Evolutionary conservation across 1,140 invertebrate genomes (phyloP).

Genomic region (Heterodera carotae): DNA sequence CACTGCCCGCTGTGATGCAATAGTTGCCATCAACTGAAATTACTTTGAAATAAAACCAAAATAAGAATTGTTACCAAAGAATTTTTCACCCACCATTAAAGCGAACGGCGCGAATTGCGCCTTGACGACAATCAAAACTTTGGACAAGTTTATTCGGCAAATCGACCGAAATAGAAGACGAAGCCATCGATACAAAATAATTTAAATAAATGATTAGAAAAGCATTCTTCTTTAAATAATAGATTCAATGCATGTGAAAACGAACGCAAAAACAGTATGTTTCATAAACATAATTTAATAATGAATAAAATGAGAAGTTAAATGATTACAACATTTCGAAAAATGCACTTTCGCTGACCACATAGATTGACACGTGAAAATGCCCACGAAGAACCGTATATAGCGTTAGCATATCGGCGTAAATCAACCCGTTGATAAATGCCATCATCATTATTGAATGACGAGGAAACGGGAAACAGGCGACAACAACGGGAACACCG

Average conservation of each 20-base stretch:
- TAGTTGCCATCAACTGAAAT: constrained; percentile 54
- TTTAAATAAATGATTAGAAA: not conserved
- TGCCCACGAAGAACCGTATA: not conserved
- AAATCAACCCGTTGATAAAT: constrained; percentile 8
- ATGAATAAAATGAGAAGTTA: not conserved
- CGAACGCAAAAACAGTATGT: too few species aligned
- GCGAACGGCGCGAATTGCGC: constrained; percentile 45
- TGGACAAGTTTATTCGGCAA: constrained; percentile 37
- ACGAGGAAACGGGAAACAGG: not conserved
- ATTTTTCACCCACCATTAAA: constrained; percentile 43
- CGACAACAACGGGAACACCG: constrained; percentile 17
- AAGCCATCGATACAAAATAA: not conserved
- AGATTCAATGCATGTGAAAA: not conserved
- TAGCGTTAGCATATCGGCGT: not conserved
- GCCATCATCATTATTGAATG: not conserved
- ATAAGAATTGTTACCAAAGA: constrained; percentile 12
- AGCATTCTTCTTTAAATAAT: too few species aligned
- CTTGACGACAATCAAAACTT: constrained; percentile 50
- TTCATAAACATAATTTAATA: too few species aligned
- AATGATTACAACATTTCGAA: too few species aligned
- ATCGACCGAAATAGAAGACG: not conserved
- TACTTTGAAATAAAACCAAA: constrained; percentile 26
- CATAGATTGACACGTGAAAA: not conserved
- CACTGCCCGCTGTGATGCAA: constrained; percentile 45
- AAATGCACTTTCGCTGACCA: not conserved